A percentile compares a stretch with the other conserved stretches of the same genome.
These are phyloP conservation scores for Solea senegalensis DNA, from an alignment of 2,113 vertebrate species.

Conservation along the genomic window DNA sequence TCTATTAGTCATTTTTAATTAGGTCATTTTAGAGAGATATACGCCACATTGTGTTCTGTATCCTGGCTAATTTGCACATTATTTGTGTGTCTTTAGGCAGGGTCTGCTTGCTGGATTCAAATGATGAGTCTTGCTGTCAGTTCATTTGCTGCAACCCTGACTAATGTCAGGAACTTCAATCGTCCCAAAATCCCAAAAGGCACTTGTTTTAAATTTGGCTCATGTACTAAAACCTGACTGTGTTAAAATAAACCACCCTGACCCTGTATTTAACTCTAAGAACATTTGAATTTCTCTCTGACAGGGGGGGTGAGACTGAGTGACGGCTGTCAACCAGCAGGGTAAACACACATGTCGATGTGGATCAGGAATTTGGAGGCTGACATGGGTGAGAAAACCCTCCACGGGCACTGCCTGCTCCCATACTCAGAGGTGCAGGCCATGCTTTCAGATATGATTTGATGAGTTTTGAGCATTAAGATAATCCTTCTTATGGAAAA, in stretches of 20 bases:
- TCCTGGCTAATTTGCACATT: not conserved
- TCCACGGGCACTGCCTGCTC: not conserved
- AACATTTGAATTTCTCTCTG: slow-evolving; percentile 21
- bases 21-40: not conserved
- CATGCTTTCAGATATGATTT: slow-evolving; percentile 11
- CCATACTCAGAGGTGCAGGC: slow-evolving; percentile 12
- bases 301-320: slow-evolving; percentile 19
- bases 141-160: slow-evolving; percentile 9
- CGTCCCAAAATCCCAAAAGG: not conserved
- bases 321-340: slow-evolving; percentile 38
- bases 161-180: not conserved
- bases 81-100: not conserved
- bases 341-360: slow-evolving; percentile 35
- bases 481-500: not conserved
- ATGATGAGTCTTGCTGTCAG: slow-evolving; percentile 6
- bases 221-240: not conserved
- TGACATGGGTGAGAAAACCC: slow-evolving; percentile 15
- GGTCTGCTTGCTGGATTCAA: slow-evolving; percentile 2
- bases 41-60: not conserved
- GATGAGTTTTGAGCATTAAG: not conserved
- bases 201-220: not conserved
- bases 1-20: slow-evolving; percentile 12
- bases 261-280: slow-evolving; percentile 9
- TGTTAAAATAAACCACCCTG: slow-evolving; percentile 18
- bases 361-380: slow-evolving; percentile 26